These are phyloP conservation scores for Scarus forsteni DNA, from an alignment of 2,797 vertebrate species.

Conservation along the genomic window DNA sequence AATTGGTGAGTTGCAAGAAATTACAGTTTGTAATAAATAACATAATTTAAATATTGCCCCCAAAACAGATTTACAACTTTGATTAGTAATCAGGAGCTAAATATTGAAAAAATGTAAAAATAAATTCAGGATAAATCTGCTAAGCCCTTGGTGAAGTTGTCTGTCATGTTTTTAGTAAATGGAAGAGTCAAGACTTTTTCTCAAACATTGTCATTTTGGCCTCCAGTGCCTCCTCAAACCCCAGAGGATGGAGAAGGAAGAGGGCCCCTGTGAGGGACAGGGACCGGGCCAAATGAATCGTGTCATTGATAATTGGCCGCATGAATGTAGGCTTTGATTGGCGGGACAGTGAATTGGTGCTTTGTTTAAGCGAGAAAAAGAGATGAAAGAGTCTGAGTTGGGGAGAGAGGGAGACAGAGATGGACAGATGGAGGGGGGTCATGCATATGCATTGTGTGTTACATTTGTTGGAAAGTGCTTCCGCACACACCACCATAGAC, in stretches of 20 bases:
- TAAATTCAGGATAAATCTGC: too few species aligned
- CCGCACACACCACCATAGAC: constrained; percentile 6
- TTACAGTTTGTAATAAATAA: too few species aligned
- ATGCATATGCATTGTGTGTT: constrained; percentile 36
- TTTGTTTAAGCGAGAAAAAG: constrained; percentile 66
- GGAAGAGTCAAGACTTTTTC: background rate
- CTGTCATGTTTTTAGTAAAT: background rate
- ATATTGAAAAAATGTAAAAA: too few species aligned
- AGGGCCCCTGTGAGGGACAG: constrained; percentile 34
- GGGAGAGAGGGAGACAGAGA: constrained; percentile 52
- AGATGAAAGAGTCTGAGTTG: constrained; percentile 64
- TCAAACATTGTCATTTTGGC: constrained; percentile 3
- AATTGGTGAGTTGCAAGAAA: too few species aligned
- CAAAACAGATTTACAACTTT: too few species aligned
- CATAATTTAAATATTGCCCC: too few species aligned
- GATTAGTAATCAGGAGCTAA: too few species aligned
- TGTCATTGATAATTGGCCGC: constrained; percentile 73
- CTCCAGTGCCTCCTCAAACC: constrained; percentile 27
- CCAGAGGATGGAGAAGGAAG: constrained; percentile 42
- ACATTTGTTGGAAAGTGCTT: constrained; percentile 40
- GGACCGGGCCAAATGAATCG: constrained; percentile 68
- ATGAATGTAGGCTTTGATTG: constrained; percentile 81
- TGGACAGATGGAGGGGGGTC: constrained; percentile 45
- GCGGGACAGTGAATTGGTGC: constrained; percentile 65
- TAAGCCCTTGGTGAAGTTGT: too few species aligned